Evolutionary conservation across 2,113 vertebrate species (phyloP).

Genomic region (Acinonyx jubatus): DNA sequence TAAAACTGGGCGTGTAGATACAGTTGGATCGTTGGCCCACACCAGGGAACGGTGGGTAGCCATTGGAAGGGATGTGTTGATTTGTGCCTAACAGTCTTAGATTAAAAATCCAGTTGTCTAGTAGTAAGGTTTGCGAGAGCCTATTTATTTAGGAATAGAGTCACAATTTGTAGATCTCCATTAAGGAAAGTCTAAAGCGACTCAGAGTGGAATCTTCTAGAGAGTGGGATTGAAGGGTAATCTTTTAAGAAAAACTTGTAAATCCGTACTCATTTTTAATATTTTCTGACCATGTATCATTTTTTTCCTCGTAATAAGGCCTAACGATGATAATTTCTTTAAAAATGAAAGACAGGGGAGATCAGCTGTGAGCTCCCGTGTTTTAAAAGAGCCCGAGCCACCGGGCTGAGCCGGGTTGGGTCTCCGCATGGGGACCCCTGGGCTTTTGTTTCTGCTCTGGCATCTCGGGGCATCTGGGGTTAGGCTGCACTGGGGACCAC

Average conservation of each 20-base stretch:
- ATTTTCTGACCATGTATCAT: background rate
- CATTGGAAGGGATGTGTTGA: background rate
- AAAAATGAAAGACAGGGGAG: background rate
- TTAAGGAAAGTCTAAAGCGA: background rate
- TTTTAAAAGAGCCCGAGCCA: background rate
- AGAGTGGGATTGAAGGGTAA: background rate
- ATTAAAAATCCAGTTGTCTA: background rate
- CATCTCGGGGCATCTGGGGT: background rate
- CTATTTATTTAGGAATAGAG: background rate
- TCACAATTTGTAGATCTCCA: background rate
- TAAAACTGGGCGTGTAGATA: background rate
- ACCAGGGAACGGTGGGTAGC: background rate
- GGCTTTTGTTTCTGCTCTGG: background rate
- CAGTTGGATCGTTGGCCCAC: background rate
- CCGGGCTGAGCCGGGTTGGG: background rate
- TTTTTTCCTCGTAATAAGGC: slow-evolving; percentile 31
- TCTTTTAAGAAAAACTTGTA: background rate
- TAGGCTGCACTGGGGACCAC: background rate
- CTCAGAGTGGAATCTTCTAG: background rate
- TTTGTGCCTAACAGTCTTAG: background rate
- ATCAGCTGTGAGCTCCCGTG: background rate
- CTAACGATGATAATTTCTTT: background rate
- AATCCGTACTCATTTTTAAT: background rate
- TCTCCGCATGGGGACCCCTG: background rate
- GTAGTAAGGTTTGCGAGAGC: background rate